Base-by-base conservation (phyloP, 2,797 vertebrate genomes). In the Phoebastria nigripes region DNA sequence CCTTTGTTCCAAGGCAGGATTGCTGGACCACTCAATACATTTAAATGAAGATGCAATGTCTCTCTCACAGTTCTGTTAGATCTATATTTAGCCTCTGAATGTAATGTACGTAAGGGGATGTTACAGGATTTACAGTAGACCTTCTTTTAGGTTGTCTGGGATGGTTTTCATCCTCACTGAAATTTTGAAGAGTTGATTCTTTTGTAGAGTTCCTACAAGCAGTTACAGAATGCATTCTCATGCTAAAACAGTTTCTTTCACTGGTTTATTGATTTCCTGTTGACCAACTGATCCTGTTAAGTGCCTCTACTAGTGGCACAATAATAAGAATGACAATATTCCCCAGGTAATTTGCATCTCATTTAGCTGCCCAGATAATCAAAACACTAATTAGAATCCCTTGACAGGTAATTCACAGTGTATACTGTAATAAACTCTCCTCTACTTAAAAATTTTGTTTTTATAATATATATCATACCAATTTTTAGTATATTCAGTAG, bases 31-130 rank as follows among this genome's bases (percentile, higher is more conserved):
- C 29, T 65, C 28, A 5, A 3, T 21, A 54, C 2, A 7, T 74
- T 44, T 47, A 51, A 83, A 47, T 42, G 18, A 80, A 77, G 20
- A 35, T 37, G 24, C 29, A 24, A 70, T 5, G 5, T 15, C 16
- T 83, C 44, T 49, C 31, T 35, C 35, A 19, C 5, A 28, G 12
- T 31, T 66, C 33, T 44, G 11, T 37, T 39, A 61, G 41, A 31
- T 33, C 46, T 58, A 3, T 7, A 47, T 29, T 83, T 28, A 74
- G 41, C 37, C 31, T 86, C 62, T 55, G n/a, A 65, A 82, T 9
- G 16, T 8, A 81, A 77, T 3, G 14, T 15, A 31, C 2, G 0
- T 28, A 55, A 81, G 22, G 35, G 8, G 13, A 35, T 7, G 25
- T 26, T 21, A 52, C 10, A 86, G 21, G 31, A 62, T 51, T 77